These are phyloP conservation scores for Ameiurus melas DNA, from an alignment of 2,113 vertebrate species.

Conservation along the genomic window DNA sequence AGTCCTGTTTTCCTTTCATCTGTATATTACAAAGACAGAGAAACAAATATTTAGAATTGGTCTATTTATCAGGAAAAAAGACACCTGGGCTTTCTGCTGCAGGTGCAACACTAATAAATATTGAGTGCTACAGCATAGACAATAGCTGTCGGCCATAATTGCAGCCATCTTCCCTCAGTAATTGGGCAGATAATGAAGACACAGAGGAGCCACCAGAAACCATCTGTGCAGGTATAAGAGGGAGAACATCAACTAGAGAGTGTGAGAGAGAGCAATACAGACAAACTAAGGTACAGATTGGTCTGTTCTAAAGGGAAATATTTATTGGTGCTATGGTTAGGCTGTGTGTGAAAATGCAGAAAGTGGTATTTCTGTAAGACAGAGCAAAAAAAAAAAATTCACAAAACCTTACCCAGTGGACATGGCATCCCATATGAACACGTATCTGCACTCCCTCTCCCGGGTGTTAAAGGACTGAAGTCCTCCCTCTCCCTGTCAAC, in stretches of 20 bases:
- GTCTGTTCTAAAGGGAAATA: background rate
- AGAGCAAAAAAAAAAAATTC: background rate
- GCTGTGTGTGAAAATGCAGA: background rate
- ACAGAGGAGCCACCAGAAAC: constrained; percentile 70
- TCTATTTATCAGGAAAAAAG: constrained; percentile 34
- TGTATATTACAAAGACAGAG: constrained; percentile 26
- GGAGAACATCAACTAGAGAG: constrained; percentile 56
- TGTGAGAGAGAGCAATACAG: constrained; percentile 21
- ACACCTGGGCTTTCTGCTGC: constrained; percentile 60
- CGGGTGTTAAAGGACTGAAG: constrained; percentile 14
- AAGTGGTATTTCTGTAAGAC: background rate
- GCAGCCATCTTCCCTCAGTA: constrained; percentile 72
- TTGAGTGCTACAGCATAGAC: constrained; percentile 49
- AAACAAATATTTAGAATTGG: constrained; percentile 51
- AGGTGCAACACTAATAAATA: constrained; percentile 71
- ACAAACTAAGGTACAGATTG: constrained; percentile 26
- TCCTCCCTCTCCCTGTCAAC: constrained; percentile 38
- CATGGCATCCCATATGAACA: background rate
- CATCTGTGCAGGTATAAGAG: constrained; percentile 69
- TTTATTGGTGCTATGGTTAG: background rate
- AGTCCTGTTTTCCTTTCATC: background rate
- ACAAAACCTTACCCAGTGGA: background rate
- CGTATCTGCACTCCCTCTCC: background rate
- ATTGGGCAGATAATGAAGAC: constrained; percentile 77
- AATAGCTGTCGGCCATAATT: constrained; percentile 70